Conservation (phyloP, 2,888 invertebrate genomes). For the Nineta flava region DNA sequence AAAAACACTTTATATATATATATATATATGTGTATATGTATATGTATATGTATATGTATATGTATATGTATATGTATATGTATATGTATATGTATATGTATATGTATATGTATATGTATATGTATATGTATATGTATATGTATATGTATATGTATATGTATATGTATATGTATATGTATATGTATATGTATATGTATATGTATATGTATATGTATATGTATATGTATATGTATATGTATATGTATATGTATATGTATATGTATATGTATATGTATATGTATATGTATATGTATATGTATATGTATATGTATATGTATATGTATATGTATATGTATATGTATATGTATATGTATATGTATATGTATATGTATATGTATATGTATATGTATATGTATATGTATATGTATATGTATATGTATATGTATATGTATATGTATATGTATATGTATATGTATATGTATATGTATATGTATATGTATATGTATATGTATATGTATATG, state of each 20-base stretch:
- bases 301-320: no score
- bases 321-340: no score
- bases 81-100: neutral
- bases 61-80: neutral
- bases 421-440: conserved; percentile 1
- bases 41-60: conserved; percentile 3
- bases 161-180: no score
- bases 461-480: conserved; percentile 5
- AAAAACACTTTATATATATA: neutral
- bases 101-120: neutral
- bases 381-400: neutral
- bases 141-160: no score
- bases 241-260: no score
- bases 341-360: neutral
- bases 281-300: no score
- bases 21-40: conserved; percentile 14
- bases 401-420: conserved; percentile 5
- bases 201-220: no score
- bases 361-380: neutral
- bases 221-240: no score
- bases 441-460: conserved; percentile 5
- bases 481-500: conserved; percentile 4
- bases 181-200: no score
- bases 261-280: no score
- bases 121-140: no score